Base-by-base conservation (phyloP, 2,888 invertebrate genomes). In the Amphipoea lucens region DNA sequence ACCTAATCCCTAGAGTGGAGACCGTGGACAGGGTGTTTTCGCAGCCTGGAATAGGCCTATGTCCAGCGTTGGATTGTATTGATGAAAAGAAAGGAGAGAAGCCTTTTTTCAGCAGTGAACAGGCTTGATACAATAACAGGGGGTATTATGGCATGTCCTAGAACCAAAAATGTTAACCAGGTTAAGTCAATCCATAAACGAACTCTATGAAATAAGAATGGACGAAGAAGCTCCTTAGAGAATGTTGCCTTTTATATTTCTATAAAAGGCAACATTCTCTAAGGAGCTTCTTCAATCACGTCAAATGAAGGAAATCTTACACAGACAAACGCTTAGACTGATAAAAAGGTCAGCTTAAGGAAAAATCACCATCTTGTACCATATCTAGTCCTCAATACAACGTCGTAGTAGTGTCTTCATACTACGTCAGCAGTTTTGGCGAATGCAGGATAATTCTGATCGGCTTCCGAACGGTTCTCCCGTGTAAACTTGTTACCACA, bases 401-500 rank as follows among this genome's bases (percentile, higher is more conserved):
- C 20, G 23, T 54, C 54, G 65, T 70, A 85, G 78, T 66, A 79
- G 89, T 82, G 82, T 88, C 90, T 90, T 90, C 88, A 89, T 88
- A 90, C 86, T 82, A 90, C 90, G 94, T 96, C 96, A 96, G 96
- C 96, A 93, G 92, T 94, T 95, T 95, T 92, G 87, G 87, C 93
- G 91, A 94, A 94, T 93, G 92, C 94, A 90, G 92, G 95, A 95
- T 96, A 96, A 96, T 96, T 96, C 91, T 92, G 91, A 94, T 94
- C 94, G 92, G 91, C 92, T 93, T 90, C 91, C 87, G 92, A 93
- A 90, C 90, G 88, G 88, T 90, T 89, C 90, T 79, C 88, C 90
- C 91, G 86, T 90, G 80, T 89, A 89, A 90, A 88, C 90, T 93
- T 91, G 91, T 92, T 93, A 92, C 90, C 90, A 87, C 87, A 89